Base-by-base conservation (phyloP, 2,797 vertebrate genomes). In the Poeciliopsis infans region DNA sequence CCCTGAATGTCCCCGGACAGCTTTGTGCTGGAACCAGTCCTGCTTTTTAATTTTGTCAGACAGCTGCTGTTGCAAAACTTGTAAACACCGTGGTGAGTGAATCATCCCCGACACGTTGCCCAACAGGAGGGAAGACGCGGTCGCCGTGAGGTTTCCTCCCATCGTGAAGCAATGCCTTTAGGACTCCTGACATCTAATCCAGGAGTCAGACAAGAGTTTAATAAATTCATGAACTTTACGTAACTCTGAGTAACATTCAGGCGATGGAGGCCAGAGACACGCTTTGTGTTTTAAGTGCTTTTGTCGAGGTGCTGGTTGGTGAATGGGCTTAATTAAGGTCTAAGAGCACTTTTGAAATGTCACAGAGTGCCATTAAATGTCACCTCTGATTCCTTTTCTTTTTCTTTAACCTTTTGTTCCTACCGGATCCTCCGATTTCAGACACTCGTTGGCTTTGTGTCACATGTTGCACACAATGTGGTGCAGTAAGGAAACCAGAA, bases 111-210 rank as follows among this genome's bases (percentile, higher is more conserved):
- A 28, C n/a, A 20, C 39, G 61, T 81, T 85, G 66, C 72, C 43
- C 51, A 88, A 76, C 61, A 25, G 18, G 12, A 39, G 33, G 70
- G 46, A 36, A 81, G 49, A 69, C 36, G 61, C 25, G 39, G 49
- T 57, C 51, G 31, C 28, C n/a, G 0, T 46, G 41, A 5, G 28
- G 39, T 49, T 39, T 55, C 57, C 61, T 51, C 36, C 55, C 66
- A 25, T 25, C 72, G 39, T 83, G 74, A 72, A 49, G 81, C 57
- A 81, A 76, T 74, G 28, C 41, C 66, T 69, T 51, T 23, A n/a
- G 6, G 28, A 45, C 47, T 80, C 74, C 78, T 28, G 59, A 83
- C 70, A 83, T 72, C 74, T 7, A 45, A 49, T 31, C 20, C 70
- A 69, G 31, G 28, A 28, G 25, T 70, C 68, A 18, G 68, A 70